Conservation (phyloP, 2,797 vertebrate genomes). For the Lophotriccus pileatus region DNA sequence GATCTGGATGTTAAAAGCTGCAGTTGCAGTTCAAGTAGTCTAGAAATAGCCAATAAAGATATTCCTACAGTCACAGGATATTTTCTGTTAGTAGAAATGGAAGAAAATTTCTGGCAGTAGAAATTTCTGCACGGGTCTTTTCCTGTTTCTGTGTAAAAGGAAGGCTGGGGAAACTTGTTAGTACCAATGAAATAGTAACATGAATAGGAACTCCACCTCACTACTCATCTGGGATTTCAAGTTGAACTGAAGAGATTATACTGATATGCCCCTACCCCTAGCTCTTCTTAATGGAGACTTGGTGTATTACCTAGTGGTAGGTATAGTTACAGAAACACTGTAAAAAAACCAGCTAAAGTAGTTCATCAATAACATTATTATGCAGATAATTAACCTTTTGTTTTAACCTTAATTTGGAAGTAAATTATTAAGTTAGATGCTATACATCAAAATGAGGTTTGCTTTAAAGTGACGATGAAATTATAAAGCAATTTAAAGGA, state of each 20-base stretch:
- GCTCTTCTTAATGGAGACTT: background rate
- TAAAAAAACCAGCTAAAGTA: background rate
- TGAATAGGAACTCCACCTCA: background rate
- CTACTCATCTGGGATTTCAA: background rate
- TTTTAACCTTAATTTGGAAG: background rate
- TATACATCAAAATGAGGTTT: background rate
- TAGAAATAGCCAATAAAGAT: background rate
- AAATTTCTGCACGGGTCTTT: background rate
- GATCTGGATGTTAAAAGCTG: background rate
- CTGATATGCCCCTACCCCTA: too few species aligned
- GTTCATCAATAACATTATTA: background rate
- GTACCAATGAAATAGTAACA: background rate
- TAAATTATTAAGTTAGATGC: background rate
- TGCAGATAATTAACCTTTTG: background rate
- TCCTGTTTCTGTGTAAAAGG: background rate
- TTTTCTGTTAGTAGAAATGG: background rate
- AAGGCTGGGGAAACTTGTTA: background rate
- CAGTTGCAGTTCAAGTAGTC: background rate
- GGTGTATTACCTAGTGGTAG: background rate
- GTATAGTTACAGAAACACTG: background rate
- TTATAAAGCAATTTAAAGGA: background rate
- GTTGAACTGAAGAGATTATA: background rate
- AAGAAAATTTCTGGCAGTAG: background rate
- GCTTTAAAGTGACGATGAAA: background rate
- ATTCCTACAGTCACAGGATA: rapidly evolving